A percentile compares a stretch with the other conserved stretches of the same genome.
phyloP scores from a whole-genome alignment of 2,888 invertebrate genomes.

The Ferrisia virgata region DNA sequence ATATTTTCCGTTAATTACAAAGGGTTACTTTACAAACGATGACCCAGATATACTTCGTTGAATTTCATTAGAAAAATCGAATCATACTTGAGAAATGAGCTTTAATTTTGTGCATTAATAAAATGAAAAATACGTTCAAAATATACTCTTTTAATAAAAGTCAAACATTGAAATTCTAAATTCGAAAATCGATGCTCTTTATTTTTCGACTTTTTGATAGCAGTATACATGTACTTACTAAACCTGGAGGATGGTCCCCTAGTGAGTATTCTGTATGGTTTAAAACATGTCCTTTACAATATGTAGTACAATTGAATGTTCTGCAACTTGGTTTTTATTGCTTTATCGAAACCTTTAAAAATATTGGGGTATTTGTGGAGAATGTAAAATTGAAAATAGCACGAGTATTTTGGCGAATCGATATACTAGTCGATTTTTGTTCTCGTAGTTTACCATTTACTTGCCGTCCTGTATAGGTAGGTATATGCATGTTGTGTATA shows the following conservation, averaged over 20 bases:
- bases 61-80: background rate
- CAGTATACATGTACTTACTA: no score
- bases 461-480: no score
- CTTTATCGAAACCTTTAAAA: background rate
- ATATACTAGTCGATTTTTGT: background rate
- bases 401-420: background rate
- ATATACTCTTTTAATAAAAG: no score
- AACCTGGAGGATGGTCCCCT: background rate
- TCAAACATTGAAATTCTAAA: no score
- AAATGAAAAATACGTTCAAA: no score
- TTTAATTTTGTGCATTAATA: no score
- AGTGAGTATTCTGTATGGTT: background rate
- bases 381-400: background rate
- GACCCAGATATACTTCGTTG: background rate
- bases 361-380: background rate
- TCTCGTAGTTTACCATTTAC: background rate
- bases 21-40: background rate
- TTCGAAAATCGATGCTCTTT: background rate
- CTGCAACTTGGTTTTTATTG: background rate
- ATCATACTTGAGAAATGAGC: background rate
- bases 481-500: no score
- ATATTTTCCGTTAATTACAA: background rate
- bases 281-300: background rate
- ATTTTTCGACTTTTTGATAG: background rate
- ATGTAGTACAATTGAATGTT: background rate